Evolutionary conservation across 1,140 invertebrate genomes (phyloP).

Genomic region (Tetranychus cinnabarinus): DNA sequence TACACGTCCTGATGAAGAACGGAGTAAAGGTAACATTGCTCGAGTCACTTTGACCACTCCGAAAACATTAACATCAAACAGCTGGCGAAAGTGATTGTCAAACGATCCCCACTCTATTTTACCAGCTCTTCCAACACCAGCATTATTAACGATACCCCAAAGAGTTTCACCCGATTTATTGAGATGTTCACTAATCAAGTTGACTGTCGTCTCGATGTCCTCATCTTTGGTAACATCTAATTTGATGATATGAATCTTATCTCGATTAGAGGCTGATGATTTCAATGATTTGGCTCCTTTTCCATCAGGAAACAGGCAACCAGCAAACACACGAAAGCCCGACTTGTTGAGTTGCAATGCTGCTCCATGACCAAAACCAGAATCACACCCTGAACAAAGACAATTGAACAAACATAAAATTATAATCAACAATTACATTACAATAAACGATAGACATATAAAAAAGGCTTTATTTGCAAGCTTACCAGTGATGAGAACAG

Average conservation of each 20-base stretch:
- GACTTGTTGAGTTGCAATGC: slow-evolving; percentile 20
- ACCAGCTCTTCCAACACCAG: slow-evolving; percentile 18
- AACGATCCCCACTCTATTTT: slow-evolving; percentile 18
- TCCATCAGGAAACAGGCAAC: slow-evolving; percentile 17
- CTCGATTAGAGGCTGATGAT: slow-evolving; percentile 9
- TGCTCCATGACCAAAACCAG: slow-evolving; percentile 22
- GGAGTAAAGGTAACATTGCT: slow-evolving; percentile 9
- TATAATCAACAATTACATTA: too few species aligned
- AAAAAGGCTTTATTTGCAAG: too few species aligned
- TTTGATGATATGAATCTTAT: slow-evolving; percentile 16
- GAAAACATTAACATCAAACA: slow-evolving; percentile 12
- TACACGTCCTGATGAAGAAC: slow-evolving; percentile 9
- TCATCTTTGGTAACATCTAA: slow-evolving; percentile 23
- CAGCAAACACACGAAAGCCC: slow-evolving; percentile 26
- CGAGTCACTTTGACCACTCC: slow-evolving; percentile 8
- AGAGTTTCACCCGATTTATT: not conserved
- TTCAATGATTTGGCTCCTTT: slow-evolving; percentile 16
- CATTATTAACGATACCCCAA: not conserved
- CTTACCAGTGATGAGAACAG: too few species aligned
- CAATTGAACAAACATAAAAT: too few species aligned
- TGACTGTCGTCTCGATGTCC: not conserved
- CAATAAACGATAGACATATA: too few species aligned
- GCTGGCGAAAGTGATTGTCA: slow-evolving; percentile 1
- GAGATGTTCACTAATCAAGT: not conserved
- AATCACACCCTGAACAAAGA: not conserved